Conservation (phyloP, 2,113 vertebrate genomes). For the Puma concolor region DNA sequence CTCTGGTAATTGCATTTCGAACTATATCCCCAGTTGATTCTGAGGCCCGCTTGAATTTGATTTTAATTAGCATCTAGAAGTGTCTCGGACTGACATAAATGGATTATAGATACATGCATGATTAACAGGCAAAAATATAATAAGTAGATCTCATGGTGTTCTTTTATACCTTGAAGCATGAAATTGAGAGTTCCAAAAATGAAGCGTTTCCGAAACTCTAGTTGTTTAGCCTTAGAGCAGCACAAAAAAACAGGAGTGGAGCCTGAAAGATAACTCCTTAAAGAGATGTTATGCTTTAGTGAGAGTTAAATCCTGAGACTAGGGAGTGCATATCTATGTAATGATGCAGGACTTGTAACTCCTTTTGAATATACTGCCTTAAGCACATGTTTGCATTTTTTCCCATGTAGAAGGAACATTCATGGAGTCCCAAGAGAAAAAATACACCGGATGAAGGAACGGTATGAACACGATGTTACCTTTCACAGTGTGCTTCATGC, state of each 20-base stretch:
- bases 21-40: background rate
- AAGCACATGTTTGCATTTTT: slow-evolving; percentile 60
- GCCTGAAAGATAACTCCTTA: background rate
- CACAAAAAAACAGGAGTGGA: background rate
- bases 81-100: background rate
- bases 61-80: slow-evolving; percentile 11
- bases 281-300: background rate
- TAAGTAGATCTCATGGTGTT: background rate
- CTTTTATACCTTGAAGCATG: background rate
- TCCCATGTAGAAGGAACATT: slow-evolving; percentile 84
- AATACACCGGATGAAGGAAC: slow-evolving; percentile 88
- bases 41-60: background rate
- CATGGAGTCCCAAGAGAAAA: slow-evolving; percentile 86
- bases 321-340: background rate
- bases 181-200: background rate
- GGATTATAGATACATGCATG: background rate
- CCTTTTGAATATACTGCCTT: background rate
- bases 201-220: background rate
- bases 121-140: background rate
- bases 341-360: background rate
- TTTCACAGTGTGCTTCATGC: slow-evolving; percentile 87
- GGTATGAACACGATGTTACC: slow-evolving; percentile 86
- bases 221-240: background rate
- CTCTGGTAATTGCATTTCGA: background rate
- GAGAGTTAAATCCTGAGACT: background rate